A percentile compares a stretch with the other conserved stretches of the same genome.
These are phyloP conservation scores for Leptura quadrifasciata DNA, from an alignment of 2,888 invertebrate species.

Conservation along the genomic window DNA sequence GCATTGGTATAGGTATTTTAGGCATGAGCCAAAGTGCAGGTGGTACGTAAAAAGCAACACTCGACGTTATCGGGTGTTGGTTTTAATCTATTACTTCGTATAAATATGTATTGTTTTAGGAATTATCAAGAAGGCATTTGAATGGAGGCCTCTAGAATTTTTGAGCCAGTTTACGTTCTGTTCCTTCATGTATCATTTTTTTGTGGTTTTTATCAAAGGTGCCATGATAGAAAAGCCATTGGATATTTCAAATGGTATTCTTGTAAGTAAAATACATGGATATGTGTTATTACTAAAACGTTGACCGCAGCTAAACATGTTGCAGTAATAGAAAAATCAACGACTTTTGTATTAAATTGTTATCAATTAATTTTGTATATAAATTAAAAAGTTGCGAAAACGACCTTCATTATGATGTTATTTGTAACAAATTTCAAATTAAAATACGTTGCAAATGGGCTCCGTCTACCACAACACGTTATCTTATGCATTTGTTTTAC, in stretches of 20 bases:
- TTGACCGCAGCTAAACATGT: background rate
- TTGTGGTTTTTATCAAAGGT: background rate
- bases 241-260: background rate
- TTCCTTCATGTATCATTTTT: slow-evolving; percentile 1
- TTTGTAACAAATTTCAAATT: too few relatives aligned
- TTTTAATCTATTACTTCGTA: background rate
- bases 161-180: slow-evolving; percentile 29
- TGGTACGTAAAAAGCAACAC: background rate
- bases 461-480: too few relatives aligned
- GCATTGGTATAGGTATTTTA: slow-evolving; percentile 40
- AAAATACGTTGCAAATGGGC: too few relatives aligned
- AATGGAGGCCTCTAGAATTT: slow-evolving; percentile 21
- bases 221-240: background rate
- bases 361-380: background rate
- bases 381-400: background rate
- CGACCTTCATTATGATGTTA: too few relatives aligned
- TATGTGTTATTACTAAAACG: too few relatives aligned
- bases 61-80: background rate
- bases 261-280: background rate
- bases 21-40: slow-evolving; percentile 1
- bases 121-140: slow-evolving; percentile 19
- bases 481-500: too few relatives aligned
- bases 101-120: slow-evolving; percentile 3
- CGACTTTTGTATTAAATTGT: background rate
- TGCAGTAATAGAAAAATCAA: background rate